A percentile compares a stretch with the other conserved stretches of the same genome.
phyloP scores from a whole-genome alignment of 1,140 invertebrate genomes.

The Psix sp. region DNA sequence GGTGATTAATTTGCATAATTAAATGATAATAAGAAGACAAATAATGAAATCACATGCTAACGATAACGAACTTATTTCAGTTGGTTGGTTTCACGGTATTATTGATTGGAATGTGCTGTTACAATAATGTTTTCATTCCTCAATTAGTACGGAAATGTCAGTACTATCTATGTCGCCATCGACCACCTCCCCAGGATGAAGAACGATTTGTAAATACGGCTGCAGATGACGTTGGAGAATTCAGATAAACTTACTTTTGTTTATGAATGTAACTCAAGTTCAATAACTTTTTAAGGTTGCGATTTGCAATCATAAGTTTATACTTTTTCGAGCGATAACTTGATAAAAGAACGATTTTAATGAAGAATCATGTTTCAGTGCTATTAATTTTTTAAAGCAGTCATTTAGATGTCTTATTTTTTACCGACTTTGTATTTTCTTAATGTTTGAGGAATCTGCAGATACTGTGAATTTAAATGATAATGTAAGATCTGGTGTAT shows the following conservation, averaged over 20 bases:
- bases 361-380: too few species aligned
- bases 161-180: slow-evolving; percentile 62
- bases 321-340: too few species aligned
- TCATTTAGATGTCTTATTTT: too few species aligned
- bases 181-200: slow-evolving; percentile 61
- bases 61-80: slow-evolving; percentile 67
- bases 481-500: too few species aligned
- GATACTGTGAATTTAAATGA: too few species aligned
- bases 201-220: slow-evolving; percentile 69
- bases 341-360: too few species aligned
- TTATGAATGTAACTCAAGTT: slow-evolving; percentile 2
- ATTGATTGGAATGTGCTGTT: slow-evolving; percentile 85
- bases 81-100: slow-evolving; percentile 85
- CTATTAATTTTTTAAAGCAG: too few species aligned
- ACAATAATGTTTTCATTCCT: slow-evolving; percentile 84
- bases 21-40: neutral
- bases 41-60: too few species aligned
- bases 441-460: too few species aligned
- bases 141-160: slow-evolving; percentile 68
- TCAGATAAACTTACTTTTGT: slow-evolving; percentile 27
- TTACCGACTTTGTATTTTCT: too few species aligned
- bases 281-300: too few species aligned
- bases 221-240: slow-evolving; percentile 69
- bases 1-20: slow-evolving; percentile 70
- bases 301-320: too few species aligned